A percentile compares a stretch with the other conserved stretches of the same genome.
These are phyloP conservation scores for Andrena trimmerana DNA, from an alignment of 2,888 invertebrate genomes.

Conservation along the genomic window DNA sequence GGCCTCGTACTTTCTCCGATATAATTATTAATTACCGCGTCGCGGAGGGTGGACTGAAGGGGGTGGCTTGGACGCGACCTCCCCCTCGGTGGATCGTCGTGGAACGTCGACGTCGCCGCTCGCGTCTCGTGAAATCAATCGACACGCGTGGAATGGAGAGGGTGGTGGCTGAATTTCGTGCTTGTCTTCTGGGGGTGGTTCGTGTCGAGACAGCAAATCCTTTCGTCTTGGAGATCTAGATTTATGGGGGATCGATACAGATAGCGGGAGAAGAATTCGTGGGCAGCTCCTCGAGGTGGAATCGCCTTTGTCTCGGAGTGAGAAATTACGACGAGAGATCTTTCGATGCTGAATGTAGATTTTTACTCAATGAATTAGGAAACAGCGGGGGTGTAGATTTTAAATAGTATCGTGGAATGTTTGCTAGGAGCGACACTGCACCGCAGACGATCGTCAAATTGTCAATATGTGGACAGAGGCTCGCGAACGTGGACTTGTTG, in stretches of 20 bases:
- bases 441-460: neutral
- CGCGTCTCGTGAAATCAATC: constrained; percentile 40
- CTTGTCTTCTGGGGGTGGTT: no score
- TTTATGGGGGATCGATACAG: constrained; percentile 8
- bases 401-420: neutral
- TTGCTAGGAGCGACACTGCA: neutral
- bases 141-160: neutral
- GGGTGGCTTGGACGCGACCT: neutral
- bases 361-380: no score
- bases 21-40: constrained; percentile 81
- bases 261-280: neutral
- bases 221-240: neutral
- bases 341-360: no score
- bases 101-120: constrained; percentile 33
- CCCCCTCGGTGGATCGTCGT: constrained; percentile 18
- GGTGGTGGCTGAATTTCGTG: no score
- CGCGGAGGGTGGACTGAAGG: constrained; percentile 13
- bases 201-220: neutral
- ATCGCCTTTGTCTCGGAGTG: neutral
- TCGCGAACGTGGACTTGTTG: neutral
- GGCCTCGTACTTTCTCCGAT: constrained; percentile 70
- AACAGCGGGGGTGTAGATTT: neutral
- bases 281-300: no score
- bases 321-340: neutral
- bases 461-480: neutral